Base-by-base conservation (phyloP, 2,888 invertebrate genomes). In the Syritta pipiens region DNA sequence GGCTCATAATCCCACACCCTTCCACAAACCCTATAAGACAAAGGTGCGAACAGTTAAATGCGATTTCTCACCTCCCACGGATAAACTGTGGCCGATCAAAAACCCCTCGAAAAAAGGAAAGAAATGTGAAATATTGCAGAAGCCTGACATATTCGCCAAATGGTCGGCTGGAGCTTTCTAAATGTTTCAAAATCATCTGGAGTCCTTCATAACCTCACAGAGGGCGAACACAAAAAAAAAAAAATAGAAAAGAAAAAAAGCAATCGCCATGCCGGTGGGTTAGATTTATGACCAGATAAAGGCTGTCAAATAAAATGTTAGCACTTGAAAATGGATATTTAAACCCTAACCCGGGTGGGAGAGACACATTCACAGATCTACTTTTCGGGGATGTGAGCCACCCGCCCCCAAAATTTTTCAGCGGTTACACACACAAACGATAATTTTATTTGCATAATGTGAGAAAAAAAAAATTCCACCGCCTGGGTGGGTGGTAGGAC, bases 381-480 rank as follows among this genome's bases (percentile, higher is more conserved):
- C 62, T 68, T 67, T 40, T 53, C n/a, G 55, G 14, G 24, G 10
- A 42, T 44, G n/a, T n/a, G n/a, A n/a, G 40, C 26, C n/a, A 22
- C 44, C 9, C 9, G 24, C 6, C 37, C 28, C 42, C 6, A 14
- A 51, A 51, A 53, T 60, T 49, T 42, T 69, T 40, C 26, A 26
- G 37, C 42, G 69, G 55, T 71, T 63, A 42, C 40, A 63, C 63
- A 69, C n/a, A 9, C 37, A 22, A 48, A 51, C 74, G 79, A 74
- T 74, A 68, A 79, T 79, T 79, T 79, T 79, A 79, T 79, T 79
- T 79, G 79, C 79, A 79, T 79, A 79, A 79, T 79, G 74, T 79
- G 79, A 68, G 79, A 79, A 74, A 75, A n/a, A n/a, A n/a, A n/a
- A 79, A 79, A 72, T 74, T 26, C 57, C 30, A 10, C 74, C 74